Evolutionary conservation across 2,888 invertebrate species (phyloP).

Genomic region (Agrochola lychnidis): DNA sequence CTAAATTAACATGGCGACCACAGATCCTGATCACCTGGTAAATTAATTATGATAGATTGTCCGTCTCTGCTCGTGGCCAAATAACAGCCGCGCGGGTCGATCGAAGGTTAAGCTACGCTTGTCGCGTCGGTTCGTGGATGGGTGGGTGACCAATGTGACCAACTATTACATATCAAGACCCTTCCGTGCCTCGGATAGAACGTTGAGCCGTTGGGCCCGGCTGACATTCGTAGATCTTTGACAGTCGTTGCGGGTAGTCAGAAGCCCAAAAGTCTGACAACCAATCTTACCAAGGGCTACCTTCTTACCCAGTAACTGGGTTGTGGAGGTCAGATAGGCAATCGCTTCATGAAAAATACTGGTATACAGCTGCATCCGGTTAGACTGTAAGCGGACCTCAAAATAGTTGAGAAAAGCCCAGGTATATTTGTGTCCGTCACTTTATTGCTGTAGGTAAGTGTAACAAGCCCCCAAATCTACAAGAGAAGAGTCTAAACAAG

Average conservation of each 20-base stretch:
- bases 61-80: background rate
- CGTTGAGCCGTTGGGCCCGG: background rate
- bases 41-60: slow-evolving; percentile 50
- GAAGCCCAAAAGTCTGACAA: background rate
- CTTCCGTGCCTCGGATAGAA: background rate
- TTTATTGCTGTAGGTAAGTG: background rate
- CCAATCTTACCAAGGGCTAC: no score
- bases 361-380: background rate
- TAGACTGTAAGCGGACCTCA: no score
- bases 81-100: background rate
- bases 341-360: background rate
- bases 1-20: slow-evolving; percentile 53
- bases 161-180: no score
- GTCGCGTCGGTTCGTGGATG: no score
- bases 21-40: slow-evolving; percentile 52
- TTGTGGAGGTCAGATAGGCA: background rate
- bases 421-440: background rate
- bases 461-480: background rate
- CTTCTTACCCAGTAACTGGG: background rate
- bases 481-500: background rate
- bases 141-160: background rate
- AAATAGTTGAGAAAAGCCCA: background rate
- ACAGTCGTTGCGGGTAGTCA: background rate
- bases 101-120: background rate
- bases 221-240: no score